Conservation (phyloP, 2,888 invertebrate species). For the Nymphalis c-album region DNA sequence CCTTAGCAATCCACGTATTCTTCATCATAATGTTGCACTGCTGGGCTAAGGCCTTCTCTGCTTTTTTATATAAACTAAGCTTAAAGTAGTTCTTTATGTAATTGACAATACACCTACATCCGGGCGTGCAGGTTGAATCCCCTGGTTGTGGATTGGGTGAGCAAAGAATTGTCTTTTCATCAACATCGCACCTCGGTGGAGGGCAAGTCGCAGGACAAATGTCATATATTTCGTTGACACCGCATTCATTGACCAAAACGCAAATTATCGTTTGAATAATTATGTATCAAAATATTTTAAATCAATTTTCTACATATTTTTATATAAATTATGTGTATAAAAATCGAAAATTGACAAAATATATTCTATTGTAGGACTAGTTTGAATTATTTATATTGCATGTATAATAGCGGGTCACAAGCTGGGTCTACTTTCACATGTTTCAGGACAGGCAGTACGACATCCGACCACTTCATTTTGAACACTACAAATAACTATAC, state of each 20-base stretch:
- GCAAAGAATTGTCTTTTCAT: slow-evolving; percentile 20
- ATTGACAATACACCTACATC: slow-evolving; percentile 30
- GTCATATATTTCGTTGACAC: slow-evolving; percentile 29
- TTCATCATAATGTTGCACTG: too few relatives aligned
- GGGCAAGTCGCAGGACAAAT: slow-evolving; percentile 26
- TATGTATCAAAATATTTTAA: too few relatives aligned
- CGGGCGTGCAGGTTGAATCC: slow-evolving; percentile 25
- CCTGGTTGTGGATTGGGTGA: slow-evolving; percentile 24
- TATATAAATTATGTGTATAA: too few relatives aligned
- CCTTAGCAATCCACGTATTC: slow-evolving; percentile 44
- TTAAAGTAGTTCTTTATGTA: slow-evolving; percentile 36
- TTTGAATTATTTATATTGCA: too few relatives aligned
- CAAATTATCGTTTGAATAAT: too few relatives aligned
- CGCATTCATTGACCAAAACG: slow-evolving; percentile 18
- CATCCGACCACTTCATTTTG: slow-evolving; percentile 31
- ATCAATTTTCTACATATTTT: too few relatives aligned
- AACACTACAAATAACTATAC: slow-evolving; percentile 18
- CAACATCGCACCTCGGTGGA: slow-evolving; percentile 22
- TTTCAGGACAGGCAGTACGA: slow-evolving; percentile 25
- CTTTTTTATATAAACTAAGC: too few relatives aligned
- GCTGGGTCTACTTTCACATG: slow-evolving; percentile 46
- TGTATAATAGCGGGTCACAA: too few relatives aligned
- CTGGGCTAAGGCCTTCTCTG: too few relatives aligned
- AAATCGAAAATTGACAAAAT: too few relatives aligned
- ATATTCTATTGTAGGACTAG: too few relatives aligned